Base-by-base conservation (phyloP, 1,140 invertebrate species). In the Micrasema longulum region DNA sequence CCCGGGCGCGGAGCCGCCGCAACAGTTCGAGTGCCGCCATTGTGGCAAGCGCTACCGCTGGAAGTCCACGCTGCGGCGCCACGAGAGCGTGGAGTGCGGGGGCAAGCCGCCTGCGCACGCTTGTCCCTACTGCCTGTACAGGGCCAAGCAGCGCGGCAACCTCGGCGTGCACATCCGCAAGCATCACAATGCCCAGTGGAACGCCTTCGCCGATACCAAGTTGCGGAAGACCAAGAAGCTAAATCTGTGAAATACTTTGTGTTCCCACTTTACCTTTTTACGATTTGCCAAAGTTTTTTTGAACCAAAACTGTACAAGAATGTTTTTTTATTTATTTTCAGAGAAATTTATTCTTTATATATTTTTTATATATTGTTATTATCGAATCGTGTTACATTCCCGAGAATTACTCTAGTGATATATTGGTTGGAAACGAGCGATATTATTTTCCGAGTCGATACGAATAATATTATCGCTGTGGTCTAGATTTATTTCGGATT, bases 11-110 rank as follows among this genome's bases (percentile, higher is more conserved):
- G 74, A 66, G 77, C 78, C 74, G 52, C 84, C 84, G 72, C 83
- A 89, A 1, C 90, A 91, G 79, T 93, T 92, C 79, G 88, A 91
- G 22, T 94, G 92, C 77, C 84, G 91, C 48, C 91, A 92, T 77
- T 94, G 92, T 81, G 91, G 92, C 45, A 93, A 93, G 79, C 87
- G 90, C 22, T 94, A 94, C 79, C 86, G 92, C 76, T 93, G 92
- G 92, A 93, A 93, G 79, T 93, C 91, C 12, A 93, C 92, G 63
- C 86, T 93, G 86, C 86, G 91, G 0, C 87, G 92, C 6, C 93
- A 95, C 82, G 92, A 94, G 79, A 91, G 90, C 80, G 92, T 94
- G 71, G 93, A 95, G 81, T 95, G 93, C 81, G 93, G 93, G n/a
- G 93, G 92, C 63, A 93, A 94, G 79, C 90, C 92, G 70, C 92